phyloP scores from a whole-genome alignment of 2,888 invertebrate genomes.

The Philereme transversata region DNA sequence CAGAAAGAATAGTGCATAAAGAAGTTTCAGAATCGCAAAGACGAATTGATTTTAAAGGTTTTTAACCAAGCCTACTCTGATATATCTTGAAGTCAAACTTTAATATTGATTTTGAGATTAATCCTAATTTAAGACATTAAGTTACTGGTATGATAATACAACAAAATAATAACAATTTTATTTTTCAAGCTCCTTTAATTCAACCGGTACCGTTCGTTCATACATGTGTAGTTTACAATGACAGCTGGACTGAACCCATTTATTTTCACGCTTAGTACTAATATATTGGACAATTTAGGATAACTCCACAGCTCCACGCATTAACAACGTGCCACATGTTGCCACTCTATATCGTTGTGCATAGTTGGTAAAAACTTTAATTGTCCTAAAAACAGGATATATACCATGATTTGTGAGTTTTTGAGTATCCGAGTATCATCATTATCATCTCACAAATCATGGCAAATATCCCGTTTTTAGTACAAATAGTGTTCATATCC shows the following conservation, averaged over 20 bases:
- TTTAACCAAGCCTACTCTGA: conserved; percentile 1
- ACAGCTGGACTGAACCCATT: conserved; percentile 18
- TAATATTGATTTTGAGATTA: too few species aligned
- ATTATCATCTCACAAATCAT: too few species aligned
- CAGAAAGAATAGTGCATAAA: not conserved
- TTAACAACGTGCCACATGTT: too few species aligned
- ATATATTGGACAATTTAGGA: too few species aligned
- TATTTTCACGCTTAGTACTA: conserved; percentile 1
- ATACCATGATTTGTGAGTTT: too few species aligned
- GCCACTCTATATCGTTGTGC: too few species aligned
- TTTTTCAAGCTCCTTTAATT: conserved; percentile 80
- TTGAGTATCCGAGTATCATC: too few species aligned
- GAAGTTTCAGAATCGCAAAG: not conserved
- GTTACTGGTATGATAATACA: conserved; percentile 7
- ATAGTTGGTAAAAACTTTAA: too few species aligned
- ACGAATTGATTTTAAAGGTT: not conserved
- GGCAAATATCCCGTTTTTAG: too few species aligned
- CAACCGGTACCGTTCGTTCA: conserved; percentile 58
- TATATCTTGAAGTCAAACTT: conserved; percentile 1
- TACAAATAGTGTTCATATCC: too few species aligned
- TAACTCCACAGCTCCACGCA: too few species aligned
- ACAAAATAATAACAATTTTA: conserved; percentile 19
- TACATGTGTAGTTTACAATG: conserved; percentile 29
- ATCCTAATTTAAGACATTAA: not conserved
- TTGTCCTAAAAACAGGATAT: too few species aligned